Conservation (phyloP, 2,797 vertebrate species). For the Cyprinodon diabolis region DNA sequence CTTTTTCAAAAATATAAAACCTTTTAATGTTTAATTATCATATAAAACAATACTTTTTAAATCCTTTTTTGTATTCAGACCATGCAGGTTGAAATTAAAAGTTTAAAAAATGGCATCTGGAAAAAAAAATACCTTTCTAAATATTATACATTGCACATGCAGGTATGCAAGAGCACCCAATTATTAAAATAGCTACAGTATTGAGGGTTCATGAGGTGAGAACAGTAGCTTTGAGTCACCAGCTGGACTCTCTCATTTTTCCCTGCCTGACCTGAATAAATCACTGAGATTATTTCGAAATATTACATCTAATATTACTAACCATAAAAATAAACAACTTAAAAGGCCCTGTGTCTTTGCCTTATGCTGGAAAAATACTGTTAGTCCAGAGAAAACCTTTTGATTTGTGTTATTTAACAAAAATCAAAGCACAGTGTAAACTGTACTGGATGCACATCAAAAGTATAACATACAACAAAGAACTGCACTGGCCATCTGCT, state of each 20-base stretch:
- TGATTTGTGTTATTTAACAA: constrained; percentile 43
- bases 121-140: constrained; percentile 1
- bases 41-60: neutral
- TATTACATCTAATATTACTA: constrained; percentile 51
- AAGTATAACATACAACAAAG: constrained; percentile 36
- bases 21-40: neutral
- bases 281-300: constrained; percentile 35
- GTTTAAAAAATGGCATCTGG: neutral
- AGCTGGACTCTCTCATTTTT: constrained; percentile 35
- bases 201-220: constrained; percentile 32
- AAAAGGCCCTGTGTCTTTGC: constrained; percentile 26
- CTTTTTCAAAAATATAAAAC: constrained; percentile 1
- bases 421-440: constrained; percentile 46
- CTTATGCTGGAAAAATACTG: constrained; percentile 16
- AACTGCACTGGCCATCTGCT: constrained; percentile 22
- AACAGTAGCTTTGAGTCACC: constrained; percentile 35
- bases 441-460: constrained; percentile 33
- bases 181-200: constrained; percentile 30
- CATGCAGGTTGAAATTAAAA: neutral
- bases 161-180: neutral
- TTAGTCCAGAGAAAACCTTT: constrained; percentile 40
- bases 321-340: constrained; percentile 41
- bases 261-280: constrained; percentile 49
- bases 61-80: neutral
- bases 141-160: neutral